These are phyloP conservation scores for Chauna torquata DNA, from an alignment of 2,113 vertebrate species.

Conservation along the genomic window DNA sequence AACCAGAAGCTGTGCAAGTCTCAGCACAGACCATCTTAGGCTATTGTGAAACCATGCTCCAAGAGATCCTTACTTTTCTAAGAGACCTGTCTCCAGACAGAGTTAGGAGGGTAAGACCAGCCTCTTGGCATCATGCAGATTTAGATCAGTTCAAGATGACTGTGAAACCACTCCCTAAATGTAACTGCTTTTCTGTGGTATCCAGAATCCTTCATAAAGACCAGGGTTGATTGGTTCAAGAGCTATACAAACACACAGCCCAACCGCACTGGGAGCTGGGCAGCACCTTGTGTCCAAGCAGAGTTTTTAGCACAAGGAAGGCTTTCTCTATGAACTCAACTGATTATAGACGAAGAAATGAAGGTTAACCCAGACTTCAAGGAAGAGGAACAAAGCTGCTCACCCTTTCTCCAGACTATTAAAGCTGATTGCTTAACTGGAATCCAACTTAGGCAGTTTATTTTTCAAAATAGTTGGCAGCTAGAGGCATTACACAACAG, in stretches of 20 bases:
- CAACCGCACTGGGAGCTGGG: not conserved
- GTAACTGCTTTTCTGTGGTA: not conserved
- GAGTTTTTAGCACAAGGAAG: not conserved
- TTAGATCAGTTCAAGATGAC: not conserved
- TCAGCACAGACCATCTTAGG: not conserved
- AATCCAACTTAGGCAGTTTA: slow-evolving; percentile 54
- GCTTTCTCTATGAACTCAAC: not conserved
- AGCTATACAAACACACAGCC: not conserved
- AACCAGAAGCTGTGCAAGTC: not conserved
- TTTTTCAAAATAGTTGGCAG: slow-evolving; percentile 63
- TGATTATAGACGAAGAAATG: not conserved
- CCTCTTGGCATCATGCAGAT: not conserved
- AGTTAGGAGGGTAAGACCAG: not conserved
- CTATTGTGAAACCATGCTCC: not conserved
- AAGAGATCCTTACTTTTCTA: not conserved
- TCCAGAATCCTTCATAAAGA: not conserved
- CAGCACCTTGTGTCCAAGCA: not conserved
- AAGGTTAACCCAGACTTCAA: slow-evolving; percentile 10
- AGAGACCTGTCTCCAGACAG: not conserved
- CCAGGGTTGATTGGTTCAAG: not conserved
- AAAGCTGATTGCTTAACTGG: slow-evolving; percentile 61
- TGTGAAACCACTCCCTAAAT: not conserved
- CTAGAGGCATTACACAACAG: slow-evolving; percentile 41
- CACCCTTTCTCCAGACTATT: slow-evolving; percentile 44
- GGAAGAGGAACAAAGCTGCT: slow-evolving; percentile 37